Evolutionary conservation across 2,113 vertebrate species (phyloP).

Genomic region (Odobenus rosmarus): DNA sequence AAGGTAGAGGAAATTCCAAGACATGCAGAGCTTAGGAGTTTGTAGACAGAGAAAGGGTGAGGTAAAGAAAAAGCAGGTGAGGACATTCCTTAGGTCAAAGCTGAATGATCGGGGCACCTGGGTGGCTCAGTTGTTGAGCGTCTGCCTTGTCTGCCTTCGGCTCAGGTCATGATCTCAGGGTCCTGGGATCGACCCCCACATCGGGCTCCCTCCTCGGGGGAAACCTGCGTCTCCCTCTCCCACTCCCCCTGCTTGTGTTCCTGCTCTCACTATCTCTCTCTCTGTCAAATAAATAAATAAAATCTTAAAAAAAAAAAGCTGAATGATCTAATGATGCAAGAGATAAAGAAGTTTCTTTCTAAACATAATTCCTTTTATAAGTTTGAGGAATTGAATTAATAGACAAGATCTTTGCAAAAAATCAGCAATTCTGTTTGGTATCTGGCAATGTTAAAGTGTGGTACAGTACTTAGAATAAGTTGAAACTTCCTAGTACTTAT

Average conservation of each 20-base stretch:
- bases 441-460: neutral
- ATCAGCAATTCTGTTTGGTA: neutral
- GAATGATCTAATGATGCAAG: neutral
- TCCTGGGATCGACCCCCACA: no score
- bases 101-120: neutral
- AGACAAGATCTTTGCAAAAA: neutral
- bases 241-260: no score
- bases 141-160: no score
- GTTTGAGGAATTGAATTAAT: neutral
- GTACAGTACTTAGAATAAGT: fast-evolving
- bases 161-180: no score
- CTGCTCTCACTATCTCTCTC: no score
- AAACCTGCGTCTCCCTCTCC: no score
- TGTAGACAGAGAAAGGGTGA: no score
- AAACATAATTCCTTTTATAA: neutral
- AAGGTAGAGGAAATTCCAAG: neutral
- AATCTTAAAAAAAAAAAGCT: neutral
- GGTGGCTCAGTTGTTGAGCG: no score
- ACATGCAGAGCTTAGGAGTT: fast-evolving
- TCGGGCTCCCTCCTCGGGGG: no score
- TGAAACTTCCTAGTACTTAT: neutral
- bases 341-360: neutral
- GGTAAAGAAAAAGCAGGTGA: neutral
- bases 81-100: neutral
- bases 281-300: no score